Conservation (phyloP, 2,797 vertebrate species). For the Crax fasciolata region DNA sequence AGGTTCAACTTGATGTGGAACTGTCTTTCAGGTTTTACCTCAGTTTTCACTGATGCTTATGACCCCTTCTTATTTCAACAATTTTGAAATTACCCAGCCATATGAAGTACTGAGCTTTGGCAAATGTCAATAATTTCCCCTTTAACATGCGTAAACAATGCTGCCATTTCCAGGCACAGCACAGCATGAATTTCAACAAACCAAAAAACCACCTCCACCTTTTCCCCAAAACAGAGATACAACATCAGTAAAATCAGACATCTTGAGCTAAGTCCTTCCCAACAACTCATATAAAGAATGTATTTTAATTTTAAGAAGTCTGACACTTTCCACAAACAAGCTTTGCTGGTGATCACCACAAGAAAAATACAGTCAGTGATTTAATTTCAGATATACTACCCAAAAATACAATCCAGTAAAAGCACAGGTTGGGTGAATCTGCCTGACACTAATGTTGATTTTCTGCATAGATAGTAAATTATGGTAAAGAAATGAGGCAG, state of each 20-base stretch:
- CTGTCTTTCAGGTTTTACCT: neutral
- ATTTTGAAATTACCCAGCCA: neutral
- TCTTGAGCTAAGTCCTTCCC: neutral
- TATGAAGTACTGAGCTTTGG: conserved; percentile 10
- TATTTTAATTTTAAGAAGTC: conserved; percentile 3
- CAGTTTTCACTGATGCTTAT: neutral
- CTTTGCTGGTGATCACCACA: conserved; percentile 26
- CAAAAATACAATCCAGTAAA: conserved; percentile 1
- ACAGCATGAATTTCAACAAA: neutral
- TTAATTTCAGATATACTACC: conserved; percentile 33
- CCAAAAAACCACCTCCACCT: neutral
- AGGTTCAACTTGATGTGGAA: neutral
- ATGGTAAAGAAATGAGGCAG: conserved; percentile 41
- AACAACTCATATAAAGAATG: neutral
- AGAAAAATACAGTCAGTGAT: conserved; percentile 32
- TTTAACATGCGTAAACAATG: conserved; percentile 39
- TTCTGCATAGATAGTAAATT: conserved; percentile 20
- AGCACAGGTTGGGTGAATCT: neutral
- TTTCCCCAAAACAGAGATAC: neutral
- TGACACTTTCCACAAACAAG: neutral
- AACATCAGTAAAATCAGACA: neutral
- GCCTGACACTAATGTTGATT: conserved; percentile 41
- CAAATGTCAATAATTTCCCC: conserved; percentile 39
- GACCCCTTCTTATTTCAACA: neutral
- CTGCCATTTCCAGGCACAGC: conserved; percentile 18